A percentile compares a stretch with the other conserved stretches of the same genome.
These are phyloP conservation scores for Uria aalge DNA, from an alignment of 2,113 vertebrate genomes.

Conservation along the genomic window DNA sequence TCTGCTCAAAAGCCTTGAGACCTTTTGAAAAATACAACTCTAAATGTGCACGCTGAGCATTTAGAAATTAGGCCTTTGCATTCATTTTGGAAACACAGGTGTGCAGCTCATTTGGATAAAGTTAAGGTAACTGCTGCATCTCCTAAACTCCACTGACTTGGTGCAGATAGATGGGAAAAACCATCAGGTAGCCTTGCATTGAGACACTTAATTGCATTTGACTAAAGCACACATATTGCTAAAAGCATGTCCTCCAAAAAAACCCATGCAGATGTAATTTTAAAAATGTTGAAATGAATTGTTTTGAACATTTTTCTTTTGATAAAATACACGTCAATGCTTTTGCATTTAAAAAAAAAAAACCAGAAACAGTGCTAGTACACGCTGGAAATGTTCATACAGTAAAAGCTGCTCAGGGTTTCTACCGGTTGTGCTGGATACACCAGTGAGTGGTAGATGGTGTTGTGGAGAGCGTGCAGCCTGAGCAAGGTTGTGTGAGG, in stretches of 20 bases:
- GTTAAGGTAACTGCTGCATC: not conserved
- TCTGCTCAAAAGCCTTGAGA: not conserved
- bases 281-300: not conserved
- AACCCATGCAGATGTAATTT: not conserved
- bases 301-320: not conserved
- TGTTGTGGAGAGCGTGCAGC: accelerated
- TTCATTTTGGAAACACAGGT: not conserved
- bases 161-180: not conserved
- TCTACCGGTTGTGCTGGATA: not conserved
- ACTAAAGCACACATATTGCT: not conserved
- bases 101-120: not conserved
- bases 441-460: not conserved
- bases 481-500: not conserved
- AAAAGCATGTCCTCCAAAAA: not conserved
- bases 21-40: not conserved
- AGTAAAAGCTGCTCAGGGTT: not conserved
- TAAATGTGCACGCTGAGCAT: not conserved
- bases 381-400: not conserved
- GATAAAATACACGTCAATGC: not conserved
- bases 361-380: not conserved
- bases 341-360: not conserved
- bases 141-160: not conserved
- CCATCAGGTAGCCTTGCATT: not conserved
- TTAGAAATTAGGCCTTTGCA: not conserved
- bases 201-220: not conserved